A percentile compares a stretch with the other conserved stretches of the same genome.
phyloP scores from a whole-genome alignment of 2,797 vertebrate genomes.

The Denticeps clupeoides region DNA sequence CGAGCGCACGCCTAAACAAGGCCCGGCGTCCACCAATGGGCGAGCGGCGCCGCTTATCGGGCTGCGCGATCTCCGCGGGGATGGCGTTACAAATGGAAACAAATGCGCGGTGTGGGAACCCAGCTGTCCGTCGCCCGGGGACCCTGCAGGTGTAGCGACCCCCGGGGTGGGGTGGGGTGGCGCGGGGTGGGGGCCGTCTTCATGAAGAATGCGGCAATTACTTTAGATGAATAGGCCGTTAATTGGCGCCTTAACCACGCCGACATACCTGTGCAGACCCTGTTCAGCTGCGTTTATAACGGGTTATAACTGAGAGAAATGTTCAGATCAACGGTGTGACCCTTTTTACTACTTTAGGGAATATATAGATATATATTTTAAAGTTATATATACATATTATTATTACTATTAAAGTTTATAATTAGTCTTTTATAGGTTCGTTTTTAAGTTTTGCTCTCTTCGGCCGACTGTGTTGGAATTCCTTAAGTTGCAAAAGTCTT shows the following conservation, averaged over 20 bases:
- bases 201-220: constrained; percentile 16
- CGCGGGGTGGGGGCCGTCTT: constrained; percentile 28
- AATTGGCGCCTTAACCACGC: constrained; percentile 14
- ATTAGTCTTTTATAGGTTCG: too few relatives aligned
- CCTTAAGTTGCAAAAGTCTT: too few relatives aligned
- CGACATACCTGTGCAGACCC: constrained; percentile 7
- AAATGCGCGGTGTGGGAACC: constrained; percentile 71
- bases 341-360: too few relatives aligned
- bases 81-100: constrained; percentile 69
- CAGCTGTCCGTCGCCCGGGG: constrained; percentile 59
- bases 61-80: constrained; percentile 66
- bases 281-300: constrained; percentile 8
- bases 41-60: constrained; percentile 47
- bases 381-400: too few relatives aligned
- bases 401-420: too few relatives aligned
- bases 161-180: constrained; percentile 43
- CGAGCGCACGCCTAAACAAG: constrained; percentile 9
- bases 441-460: too few relatives aligned
- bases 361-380: too few relatives aligned
- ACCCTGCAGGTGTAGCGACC: constrained; percentile 65
- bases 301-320: too few relatives aligned
- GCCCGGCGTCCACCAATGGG: constrained; percentile 41
- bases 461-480: too few relatives aligned
- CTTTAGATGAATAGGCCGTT: constrained; percentile 16
- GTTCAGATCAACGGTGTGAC: too few relatives aligned